Evolutionary conservation across 1,140 invertebrate genomes (phyloP), one percentile per base, ranked within the genome.

Genomic region (Meloidogyne hapla): DNA sequence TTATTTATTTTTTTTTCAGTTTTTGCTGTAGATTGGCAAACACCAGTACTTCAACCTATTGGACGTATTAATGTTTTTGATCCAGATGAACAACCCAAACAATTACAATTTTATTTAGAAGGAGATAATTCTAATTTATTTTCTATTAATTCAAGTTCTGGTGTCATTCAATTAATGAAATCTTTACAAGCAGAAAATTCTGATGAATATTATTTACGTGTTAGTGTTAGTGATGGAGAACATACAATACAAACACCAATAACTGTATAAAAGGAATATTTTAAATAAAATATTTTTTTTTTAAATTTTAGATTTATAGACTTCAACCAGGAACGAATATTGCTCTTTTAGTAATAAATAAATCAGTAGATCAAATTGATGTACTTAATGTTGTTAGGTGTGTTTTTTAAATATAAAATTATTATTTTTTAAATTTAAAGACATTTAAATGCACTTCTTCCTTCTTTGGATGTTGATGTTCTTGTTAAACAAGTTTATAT

Each of bases 21-120:
- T 8, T 85, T 83, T 48, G 42, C 77, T 5, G 77, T 87, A 0
- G 83, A 87, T 68, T 79, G 77, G 75, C 83, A 84, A 63, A 61
- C 74, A 2, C 67, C 69, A 10, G 40, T 79, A 28, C 62, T 79
- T 8, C 77, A 66, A 63, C 71, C 82, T 15, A 68, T 84, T 48
- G 83, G 69, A 15, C 40, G 84, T 64, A 63, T 85, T 63, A 28
- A 75, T 42, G 83, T 83, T 2, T 72, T 56, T 28, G 83, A 84
- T 70, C 45, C 79, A 18, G 85, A 85, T 72, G 79, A 85, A 70
- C 77, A 81, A 18, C 28, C 79, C 6, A 71, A 81, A n/a, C 48
- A 56, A 56, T 18, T 48, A 28, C 45, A n/a, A 26, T 68, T 28
- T 67, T 74, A 15, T 26, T 67, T 33, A 45, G 74, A 56, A 56